Conservation (phyloP, 2,113 vertebrate genomes). For the Halcyon senegalensis region DNA sequence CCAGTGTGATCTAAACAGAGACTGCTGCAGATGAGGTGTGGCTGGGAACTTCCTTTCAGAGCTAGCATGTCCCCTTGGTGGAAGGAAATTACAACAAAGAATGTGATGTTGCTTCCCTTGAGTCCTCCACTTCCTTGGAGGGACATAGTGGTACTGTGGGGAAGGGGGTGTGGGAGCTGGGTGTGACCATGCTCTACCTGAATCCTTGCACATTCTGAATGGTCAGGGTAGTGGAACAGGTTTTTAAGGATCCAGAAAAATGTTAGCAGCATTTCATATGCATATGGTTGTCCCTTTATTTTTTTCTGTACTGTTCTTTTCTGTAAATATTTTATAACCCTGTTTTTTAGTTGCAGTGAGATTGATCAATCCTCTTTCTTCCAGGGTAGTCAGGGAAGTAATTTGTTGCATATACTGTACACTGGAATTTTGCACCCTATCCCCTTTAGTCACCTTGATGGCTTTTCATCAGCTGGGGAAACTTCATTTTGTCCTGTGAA, state of each 20-base stretch:
- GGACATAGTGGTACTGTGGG: background rate
- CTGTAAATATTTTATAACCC: conserved; percentile 73
- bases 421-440: conserved; percentile 43
- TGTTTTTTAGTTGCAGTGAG: conserved; percentile 67
- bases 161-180: background rate
- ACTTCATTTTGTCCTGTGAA: conserved; percentile 58
- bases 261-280: conserved; percentile 30
- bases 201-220: background rate
- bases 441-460: conserved; percentile 22
- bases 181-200: background rate
- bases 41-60: background rate
- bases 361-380: conserved; percentile 36
- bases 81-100: background rate
- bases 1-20: background rate
- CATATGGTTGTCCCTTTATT: background rate
- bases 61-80: background rate
- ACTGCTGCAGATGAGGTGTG: background rate
- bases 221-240: conserved; percentile 20
- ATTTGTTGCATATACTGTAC: conserved; percentile 9
- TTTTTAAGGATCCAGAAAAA: conserved; percentile 12
- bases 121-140: background rate
- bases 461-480: conserved; percentile 15
- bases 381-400: conserved; percentile 47
- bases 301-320: conserved; percentile 38
- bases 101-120: background rate